Evolutionary conservation across 2,888 invertebrate species (phyloP).

Genomic region (Coenonympha glycerion): DNA sequence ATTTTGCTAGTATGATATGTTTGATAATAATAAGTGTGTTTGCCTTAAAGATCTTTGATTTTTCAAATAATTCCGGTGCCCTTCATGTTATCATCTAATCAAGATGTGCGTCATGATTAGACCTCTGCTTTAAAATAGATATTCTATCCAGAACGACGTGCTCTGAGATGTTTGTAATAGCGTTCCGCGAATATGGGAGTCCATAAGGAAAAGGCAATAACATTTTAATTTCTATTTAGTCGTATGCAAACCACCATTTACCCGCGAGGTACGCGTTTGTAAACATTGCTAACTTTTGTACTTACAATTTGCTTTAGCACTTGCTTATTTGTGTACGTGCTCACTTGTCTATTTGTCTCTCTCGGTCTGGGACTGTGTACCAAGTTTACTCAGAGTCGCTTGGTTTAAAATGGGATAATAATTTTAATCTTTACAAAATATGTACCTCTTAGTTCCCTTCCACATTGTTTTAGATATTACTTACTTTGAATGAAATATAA

Average conservation of each 20-base stretch:
- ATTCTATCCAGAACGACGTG: no score
- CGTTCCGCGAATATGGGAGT: constrained; percentile 10
- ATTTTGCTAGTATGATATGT: no score
- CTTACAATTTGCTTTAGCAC: constrained; percentile 33
- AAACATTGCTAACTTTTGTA: constrained; percentile 31
- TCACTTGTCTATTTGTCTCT: constrained; percentile 31
- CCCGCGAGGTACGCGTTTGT: constrained; percentile 24
- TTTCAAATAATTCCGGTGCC: no score
- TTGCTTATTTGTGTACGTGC: constrained; percentile 31
- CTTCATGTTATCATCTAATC: no score
- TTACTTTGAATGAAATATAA: no score
- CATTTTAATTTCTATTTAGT: constrained; percentile 28
- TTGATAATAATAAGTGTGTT: no score
- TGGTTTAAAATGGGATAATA: not conserved
- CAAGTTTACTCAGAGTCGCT: not conserved
- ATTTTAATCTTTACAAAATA: not conserved
- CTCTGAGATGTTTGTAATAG: no score
- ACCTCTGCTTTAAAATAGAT: no score
- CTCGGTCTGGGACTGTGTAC: constrained; percentile 6
- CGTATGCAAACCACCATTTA: constrained; percentile 27
- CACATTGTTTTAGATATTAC: no score
- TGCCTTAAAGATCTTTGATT: no score
- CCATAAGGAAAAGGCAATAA: constrained; percentile 26
- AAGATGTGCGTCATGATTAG: no score
- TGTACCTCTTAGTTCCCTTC: no score